Conservation (phyloP, 2,113 vertebrate species). For the Dipodomys ordii region DNA sequence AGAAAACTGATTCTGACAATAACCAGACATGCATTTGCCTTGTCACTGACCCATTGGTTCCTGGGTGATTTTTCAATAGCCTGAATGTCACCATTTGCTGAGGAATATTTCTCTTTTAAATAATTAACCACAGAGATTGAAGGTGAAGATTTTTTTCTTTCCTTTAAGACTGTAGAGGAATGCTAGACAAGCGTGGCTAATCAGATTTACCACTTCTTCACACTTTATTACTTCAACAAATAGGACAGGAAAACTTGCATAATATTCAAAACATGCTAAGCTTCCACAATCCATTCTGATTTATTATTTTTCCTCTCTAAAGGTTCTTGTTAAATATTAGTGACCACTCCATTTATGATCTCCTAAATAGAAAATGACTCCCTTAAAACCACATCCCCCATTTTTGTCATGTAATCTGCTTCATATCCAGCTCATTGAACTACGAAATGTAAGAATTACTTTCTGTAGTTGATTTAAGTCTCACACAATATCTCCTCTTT, state of each 20-base stretch:
- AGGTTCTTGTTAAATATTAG: neutral
- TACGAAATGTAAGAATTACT: neutral
- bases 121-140: conserved; percentile 40
- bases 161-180: neutral
- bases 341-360: neutral
- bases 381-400: neutral
- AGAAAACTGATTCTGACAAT: conserved; percentile 47
- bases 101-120: neutral
- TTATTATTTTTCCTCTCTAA: neutral
- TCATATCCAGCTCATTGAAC: neutral
- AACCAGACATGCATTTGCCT: neutral
- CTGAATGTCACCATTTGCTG: neutral
- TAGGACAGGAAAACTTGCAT: conserved; percentile 37
- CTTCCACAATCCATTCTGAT: conserved; percentile 25
- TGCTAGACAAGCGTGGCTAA: conserved; percentile 15
- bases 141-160: conserved; percentile 28
- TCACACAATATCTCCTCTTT: neutral
- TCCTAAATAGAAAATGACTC: conserved; percentile 40
- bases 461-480: conserved; percentile 35
- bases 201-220: conserved; percentile 59
- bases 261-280: neutral
- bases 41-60: neutral
- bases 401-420: neutral
- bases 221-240: conserved; percentile 69
- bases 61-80: conserved; percentile 7